Evolutionary conservation across 2,888 invertebrate species (phyloP).

Genomic region (Corythucha ciliata): DNA sequence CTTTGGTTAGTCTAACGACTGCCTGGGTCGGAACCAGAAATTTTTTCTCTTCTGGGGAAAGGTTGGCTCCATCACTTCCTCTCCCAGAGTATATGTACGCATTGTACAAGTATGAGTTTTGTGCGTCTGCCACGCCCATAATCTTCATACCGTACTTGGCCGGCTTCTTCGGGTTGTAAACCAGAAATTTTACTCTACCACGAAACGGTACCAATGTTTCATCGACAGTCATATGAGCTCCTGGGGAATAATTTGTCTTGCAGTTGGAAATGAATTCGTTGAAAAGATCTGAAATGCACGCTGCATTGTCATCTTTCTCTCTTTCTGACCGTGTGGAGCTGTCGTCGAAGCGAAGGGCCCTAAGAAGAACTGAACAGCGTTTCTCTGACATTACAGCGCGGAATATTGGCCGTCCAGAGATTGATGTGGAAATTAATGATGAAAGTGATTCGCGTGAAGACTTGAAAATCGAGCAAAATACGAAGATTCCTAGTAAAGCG

Average conservation of each 20-base stretch:
- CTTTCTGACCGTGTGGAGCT: not conserved
- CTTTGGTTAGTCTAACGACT: too few species aligned
- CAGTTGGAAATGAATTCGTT: slow-evolving; percentile 15
- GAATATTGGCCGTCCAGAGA: slow-evolving; percentile 6
- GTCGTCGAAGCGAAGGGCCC: slow-evolving; percentile 1
- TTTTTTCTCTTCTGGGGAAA: too few species aligned
- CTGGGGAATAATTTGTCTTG: slow-evolving; percentile 6
- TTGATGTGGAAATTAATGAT: slow-evolving; percentile 2
- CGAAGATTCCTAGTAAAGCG: not conserved
- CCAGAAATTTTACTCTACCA: slow-evolving; percentile 6
- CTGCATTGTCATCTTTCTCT: too few species aligned
- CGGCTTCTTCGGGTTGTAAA: slow-evolving; percentile 24
- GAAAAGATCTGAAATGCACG: slow-evolving; percentile 17
- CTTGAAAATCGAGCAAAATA: slow-evolving; percentile 1
- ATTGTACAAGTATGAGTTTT: slow-evolving; percentile 4
- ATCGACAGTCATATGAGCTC: slow-evolving; percentile 16
- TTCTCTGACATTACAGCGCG: slow-evolving; percentile 4
- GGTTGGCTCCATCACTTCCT: too few species aligned
- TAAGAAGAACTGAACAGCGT: not conserved
- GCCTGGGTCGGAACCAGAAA: too few species aligned
- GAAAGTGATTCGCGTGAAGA: not conserved
- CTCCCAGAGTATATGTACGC: too few species aligned
- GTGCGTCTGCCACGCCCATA: slow-evolving; percentile 3
- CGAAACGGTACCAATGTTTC: slow-evolving; percentile 23
- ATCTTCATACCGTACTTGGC: slow-evolving; percentile 21